Conservation (phyloP, 2,797 vertebrate species). For the Oreochromis grahami region DNA sequence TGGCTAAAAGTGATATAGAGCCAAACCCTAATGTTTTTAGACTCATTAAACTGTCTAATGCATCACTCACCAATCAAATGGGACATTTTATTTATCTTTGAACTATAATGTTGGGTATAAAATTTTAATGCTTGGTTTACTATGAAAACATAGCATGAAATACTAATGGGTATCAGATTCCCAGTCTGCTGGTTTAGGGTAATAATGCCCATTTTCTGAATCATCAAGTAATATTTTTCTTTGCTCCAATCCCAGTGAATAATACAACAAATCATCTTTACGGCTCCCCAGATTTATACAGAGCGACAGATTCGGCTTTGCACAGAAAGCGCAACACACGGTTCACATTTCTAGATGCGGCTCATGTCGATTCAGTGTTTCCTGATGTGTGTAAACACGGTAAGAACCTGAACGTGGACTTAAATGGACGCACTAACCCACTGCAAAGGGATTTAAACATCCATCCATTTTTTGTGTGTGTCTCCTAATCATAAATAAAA, state of each 20-base stretch:
- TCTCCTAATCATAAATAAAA: too few relatives aligned
- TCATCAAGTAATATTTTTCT: slow-evolving; percentile 3
- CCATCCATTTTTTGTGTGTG: not conserved
- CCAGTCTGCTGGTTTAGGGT: slow-evolving; percentile 6
- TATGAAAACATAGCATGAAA: slow-evolving; percentile 7
- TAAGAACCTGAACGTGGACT: not conserved
- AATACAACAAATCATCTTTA: not conserved
- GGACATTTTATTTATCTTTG: not conserved
- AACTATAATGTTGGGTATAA: not conserved
- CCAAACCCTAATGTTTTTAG: not conserved
- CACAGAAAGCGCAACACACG: not conserved
- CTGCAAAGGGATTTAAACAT: not conserved
- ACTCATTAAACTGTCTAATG: not conserved
- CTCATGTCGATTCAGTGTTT: not conserved
- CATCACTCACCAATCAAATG: slow-evolving; percentile 1
- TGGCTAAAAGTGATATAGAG: not conserved
- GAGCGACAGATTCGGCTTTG: not conserved
- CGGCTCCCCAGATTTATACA: not conserved
- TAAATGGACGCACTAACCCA: not conserved
- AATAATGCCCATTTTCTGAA: not conserved
- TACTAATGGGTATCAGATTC: not conserved
- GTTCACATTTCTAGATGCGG: not conserved
- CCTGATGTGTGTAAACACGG: not conserved
- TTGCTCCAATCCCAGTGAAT: not conserved
- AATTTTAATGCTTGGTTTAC: not conserved